Evolutionary conservation across 2,113 vertebrate genomes (phyloP), one percentile per base, ranked within the genome.

Genomic region (Nannospalax galili): DNA sequence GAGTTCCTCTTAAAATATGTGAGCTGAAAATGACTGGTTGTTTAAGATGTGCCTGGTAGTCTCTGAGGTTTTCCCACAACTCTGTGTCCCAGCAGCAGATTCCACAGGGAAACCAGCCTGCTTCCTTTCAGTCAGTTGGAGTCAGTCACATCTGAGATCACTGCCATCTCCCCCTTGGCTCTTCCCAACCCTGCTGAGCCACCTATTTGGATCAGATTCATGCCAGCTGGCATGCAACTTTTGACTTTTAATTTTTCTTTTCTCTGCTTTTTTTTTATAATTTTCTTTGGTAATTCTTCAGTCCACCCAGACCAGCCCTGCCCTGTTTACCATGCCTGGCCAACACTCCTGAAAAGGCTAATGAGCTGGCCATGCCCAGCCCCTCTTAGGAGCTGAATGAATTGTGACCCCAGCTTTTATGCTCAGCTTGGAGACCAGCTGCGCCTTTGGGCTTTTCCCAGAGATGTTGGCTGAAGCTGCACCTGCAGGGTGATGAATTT

Each of bases 341-440:
- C 88, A 93, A n/a, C 42, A 32, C 45, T 72, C 62, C 64, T 32
- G 40, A 70, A 90, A 92, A 35, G 17, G 40, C 91, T 62, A 81
- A 88, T 35, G n/a, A 60, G 67, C 72, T 77, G 8, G 65, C 85
- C 85, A 45, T 70, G 67, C 81, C 67, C 67, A 45, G n/a, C 15
- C 88, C 84, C 70, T 91, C 70, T 93, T 73, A 80, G 70, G 35
- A 80, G 26, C 42, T 79, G 74, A 90, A 60, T 67, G 72, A 95
- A 90, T 72, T 84, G 92, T 84, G 95, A 74, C 86, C 88, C 80
- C 77, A 45, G 84, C 65, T 93, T 93, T 85, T 48, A 82, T 64
- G 67, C 78, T 85, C 52, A 73, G 82, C 91, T 78, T 92, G 64
- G 85, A 90, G 73, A 69, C 81, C 95, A 95, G 89, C 93, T 85